phyloP scores from a whole-genome alignment of 2,888 invertebrate species.

The Pseudococcus longispinus region DNA sequence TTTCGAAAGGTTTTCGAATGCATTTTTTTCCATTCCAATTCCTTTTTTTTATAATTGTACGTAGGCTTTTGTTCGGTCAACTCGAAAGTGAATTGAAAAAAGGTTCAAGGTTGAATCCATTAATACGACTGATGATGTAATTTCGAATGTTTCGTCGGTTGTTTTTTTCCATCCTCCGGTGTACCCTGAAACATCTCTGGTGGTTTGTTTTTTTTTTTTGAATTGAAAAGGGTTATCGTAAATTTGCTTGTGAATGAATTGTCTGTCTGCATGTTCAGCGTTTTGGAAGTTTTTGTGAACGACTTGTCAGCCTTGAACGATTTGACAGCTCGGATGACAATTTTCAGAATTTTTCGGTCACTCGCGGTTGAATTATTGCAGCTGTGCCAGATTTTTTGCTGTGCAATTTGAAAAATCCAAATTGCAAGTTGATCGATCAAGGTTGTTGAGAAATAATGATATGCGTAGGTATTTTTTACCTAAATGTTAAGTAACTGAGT shows the following conservation, averaged over 20 bases:
- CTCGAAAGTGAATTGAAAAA: constrained; percentile 27
- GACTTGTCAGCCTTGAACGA: neutral
- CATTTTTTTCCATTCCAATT: neutral
- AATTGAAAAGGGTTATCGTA: neutral
- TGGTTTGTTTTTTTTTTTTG: neutral
- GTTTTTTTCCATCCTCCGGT: neutral
- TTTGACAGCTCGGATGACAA: neutral
- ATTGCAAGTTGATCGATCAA: neutral
- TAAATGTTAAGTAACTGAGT: neutral
- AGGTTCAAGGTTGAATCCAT: constrained; percentile 32
- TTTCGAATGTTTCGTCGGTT: neutral
- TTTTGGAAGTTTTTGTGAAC: neutral
- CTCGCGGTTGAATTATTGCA: neutral
- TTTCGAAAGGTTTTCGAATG: neutral
- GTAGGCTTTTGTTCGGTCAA: constrained; percentile 9
- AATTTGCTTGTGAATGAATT: neutral
- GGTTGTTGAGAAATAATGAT: neutral
- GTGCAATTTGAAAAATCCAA: neutral
- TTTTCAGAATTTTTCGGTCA: neutral
- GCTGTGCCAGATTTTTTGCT: neutral
- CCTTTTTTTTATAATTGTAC: constrained; percentile 2
- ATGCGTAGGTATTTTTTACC: neutral
- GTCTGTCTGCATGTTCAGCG: neutral
- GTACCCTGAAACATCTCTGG: neutral
- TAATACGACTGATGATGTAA: neutral